phyloP scores from a whole-genome alignment of 2,888 invertebrate genomes.

The Germaria angustata region DNA sequence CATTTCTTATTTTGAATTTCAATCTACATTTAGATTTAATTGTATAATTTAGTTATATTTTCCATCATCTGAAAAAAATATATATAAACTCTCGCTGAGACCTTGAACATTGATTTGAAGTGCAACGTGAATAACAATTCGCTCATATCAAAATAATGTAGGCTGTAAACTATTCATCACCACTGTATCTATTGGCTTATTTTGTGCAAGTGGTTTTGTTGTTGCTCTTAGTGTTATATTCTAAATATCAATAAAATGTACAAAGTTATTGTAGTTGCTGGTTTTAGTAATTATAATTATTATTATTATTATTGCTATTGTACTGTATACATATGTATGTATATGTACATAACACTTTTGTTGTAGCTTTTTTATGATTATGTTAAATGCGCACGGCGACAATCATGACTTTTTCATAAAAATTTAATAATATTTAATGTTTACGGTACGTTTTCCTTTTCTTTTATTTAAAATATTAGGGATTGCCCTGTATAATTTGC shows the following conservation, averaged over 20 bases:
- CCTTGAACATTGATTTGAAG: too few species aligned
- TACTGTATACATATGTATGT: neutral
- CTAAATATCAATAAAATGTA: conserved; percentile 14
- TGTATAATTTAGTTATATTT: too few species aligned
- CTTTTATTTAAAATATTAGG: neutral
- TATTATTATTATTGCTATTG: conserved; percentile 23
- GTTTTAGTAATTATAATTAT: conserved; percentile 22
- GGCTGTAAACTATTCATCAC: neutral
- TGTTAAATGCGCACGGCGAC: conserved; percentile 45
- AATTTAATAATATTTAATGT: conserved; percentile 2
- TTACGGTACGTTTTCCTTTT: conserved; percentile 10
- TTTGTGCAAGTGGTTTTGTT: too few species aligned
- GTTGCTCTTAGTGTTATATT: conserved; percentile 25
- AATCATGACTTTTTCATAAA: neutral
- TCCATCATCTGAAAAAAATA: too few species aligned
- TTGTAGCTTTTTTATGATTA: conserved; percentile 37
- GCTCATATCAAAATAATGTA: too few species aligned
- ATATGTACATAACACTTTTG: conserved; percentile 7
- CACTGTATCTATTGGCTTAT: neutral
- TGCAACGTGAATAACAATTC: too few species aligned
- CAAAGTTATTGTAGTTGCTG: conserved; percentile 38
- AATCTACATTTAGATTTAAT: too few species aligned
- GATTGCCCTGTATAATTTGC: conserved; percentile 4
- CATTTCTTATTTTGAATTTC: too few species aligned
- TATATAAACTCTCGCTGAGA: too few species aligned